A percentile compares a stretch with the other conserved stretches of the same genome.
Evolutionary conservation across 1,140 invertebrate genomes (phyloP).

Genomic region (Stegodyphus mimosarum): DNA sequence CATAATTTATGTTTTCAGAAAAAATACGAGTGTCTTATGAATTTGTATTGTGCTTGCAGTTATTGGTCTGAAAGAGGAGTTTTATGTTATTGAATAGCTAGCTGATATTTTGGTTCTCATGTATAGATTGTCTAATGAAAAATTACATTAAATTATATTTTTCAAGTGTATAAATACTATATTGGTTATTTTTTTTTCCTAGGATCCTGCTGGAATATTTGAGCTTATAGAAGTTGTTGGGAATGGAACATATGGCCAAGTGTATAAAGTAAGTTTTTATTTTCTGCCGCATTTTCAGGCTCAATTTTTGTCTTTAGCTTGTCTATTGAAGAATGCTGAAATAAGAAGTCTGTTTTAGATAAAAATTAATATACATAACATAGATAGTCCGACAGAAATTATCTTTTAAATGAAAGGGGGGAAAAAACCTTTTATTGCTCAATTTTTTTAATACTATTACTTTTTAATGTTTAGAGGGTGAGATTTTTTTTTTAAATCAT

Average conservation of each 20-base stretch:
- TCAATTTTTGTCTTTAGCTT: not conserved
- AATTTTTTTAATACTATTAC: no score
- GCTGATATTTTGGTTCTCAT: not conserved
- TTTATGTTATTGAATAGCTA: no score
- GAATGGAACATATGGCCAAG: conserved; percentile 99
- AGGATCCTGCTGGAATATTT: conserved; percentile 99
- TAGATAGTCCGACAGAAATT: no score
- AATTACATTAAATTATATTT: not conserved
- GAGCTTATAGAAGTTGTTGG: conserved; percentile 99
- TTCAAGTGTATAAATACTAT: not conserved
- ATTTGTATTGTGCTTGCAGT: no score
- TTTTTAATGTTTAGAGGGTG: no score
- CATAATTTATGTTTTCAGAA: no score
- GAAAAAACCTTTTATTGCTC: no score
- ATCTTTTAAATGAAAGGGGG: no score
- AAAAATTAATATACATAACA: not conserved
- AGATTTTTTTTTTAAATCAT: no score
- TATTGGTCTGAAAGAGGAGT: no score
- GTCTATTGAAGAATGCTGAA: not conserved
- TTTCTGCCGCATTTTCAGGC: not conserved
- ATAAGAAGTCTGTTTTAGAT: not conserved
- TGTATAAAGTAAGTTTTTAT: conserved; percentile 89
- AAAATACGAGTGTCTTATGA: no score
- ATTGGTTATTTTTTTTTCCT: conserved; percentile 68
- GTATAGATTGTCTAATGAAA: not conserved